Percentiles rank a stretch among this genome's conserved stretches.
Conservation (phyloP, 2,797 vertebrate species). For the Loris lydekkerianus region DNA sequence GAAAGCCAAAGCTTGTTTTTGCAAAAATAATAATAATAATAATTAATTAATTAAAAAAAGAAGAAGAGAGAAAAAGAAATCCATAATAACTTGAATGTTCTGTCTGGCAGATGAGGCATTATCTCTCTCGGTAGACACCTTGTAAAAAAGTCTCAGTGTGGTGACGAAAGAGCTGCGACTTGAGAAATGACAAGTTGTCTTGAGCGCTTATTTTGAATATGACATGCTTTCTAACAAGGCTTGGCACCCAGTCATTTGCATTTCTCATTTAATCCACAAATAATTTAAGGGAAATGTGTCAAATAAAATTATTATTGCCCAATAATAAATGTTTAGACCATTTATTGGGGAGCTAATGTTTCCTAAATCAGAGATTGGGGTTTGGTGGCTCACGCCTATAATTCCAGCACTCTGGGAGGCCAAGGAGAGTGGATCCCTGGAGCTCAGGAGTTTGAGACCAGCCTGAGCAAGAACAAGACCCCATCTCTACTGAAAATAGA, state of each 20-base stretch:
- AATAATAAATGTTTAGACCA: not conserved
- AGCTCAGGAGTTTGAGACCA: too few relatives aligned
- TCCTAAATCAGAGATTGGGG: not conserved
- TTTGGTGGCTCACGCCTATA: too few relatives aligned
- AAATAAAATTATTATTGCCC: not conserved
- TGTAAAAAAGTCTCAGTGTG: not conserved
- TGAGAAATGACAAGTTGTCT: not conserved
- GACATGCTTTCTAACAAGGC: not conserved
- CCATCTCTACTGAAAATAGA: too few relatives aligned
- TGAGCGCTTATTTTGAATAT: not conserved
- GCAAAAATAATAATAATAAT: not conserved
- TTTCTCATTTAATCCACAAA: not conserved
- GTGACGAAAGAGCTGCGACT: not conserved
- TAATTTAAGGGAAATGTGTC: not conserved
- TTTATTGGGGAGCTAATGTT: not conserved
- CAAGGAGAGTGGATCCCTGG: too few relatives aligned
- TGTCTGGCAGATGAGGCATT: not conserved
- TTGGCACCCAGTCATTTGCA: not conserved
- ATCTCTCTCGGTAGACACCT: constrained; percentile 1
- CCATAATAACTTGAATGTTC: not conserved
- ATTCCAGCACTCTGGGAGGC: too few relatives aligned
- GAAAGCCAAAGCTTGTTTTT: not conserved
- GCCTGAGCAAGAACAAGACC: too few relatives aligned
- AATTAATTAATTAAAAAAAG: too few relatives aligned
- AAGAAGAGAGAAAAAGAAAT: too few relatives aligned